Conservation (phyloP, 1,140 invertebrate genomes). For the Geopemphigus sp. region DNA sequence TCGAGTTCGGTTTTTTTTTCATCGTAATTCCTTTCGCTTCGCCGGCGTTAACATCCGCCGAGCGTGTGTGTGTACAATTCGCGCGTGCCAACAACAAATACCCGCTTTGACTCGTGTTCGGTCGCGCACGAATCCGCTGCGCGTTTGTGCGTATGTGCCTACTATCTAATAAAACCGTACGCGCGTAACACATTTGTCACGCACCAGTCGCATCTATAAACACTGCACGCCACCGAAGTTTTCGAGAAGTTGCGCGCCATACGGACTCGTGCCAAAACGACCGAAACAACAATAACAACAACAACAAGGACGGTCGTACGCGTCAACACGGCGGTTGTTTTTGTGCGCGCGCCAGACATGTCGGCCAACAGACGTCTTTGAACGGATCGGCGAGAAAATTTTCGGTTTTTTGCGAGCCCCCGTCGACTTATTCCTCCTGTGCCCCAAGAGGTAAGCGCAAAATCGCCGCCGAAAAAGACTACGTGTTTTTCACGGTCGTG, state of each 20-base stretch:
- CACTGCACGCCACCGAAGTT: background rate
- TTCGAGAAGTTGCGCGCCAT: background rate
- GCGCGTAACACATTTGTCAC: background rate
- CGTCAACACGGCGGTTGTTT: background rate
- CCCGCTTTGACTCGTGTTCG: too few relatives aligned
- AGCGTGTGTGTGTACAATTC: background rate
- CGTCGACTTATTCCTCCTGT: background rate
- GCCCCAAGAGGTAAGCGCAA: conserved; percentile 7
- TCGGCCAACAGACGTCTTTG: conserved; percentile 3
- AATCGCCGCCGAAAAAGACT: background rate
- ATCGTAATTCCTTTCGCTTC: background rate
- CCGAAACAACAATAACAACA: background rate
- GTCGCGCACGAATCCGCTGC: background rate
- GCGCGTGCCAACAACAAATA: too few relatives aligned
- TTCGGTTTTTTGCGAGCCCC: background rate
- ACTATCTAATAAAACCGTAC: background rate
- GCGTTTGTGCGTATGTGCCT: background rate
- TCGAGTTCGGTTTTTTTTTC: background rate
- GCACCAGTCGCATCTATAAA: background rate
- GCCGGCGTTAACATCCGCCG: background rate
- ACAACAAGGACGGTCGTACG: background rate
- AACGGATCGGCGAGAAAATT: background rate
- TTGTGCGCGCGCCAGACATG: background rate
- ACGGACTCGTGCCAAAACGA: conserved; percentile 22
- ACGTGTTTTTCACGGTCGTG: background rate